phyloP scores from a whole-genome alignment of 30 jellyfish, hydroid and myxozoan genomes.

The Aurelia sp. region DNA sequence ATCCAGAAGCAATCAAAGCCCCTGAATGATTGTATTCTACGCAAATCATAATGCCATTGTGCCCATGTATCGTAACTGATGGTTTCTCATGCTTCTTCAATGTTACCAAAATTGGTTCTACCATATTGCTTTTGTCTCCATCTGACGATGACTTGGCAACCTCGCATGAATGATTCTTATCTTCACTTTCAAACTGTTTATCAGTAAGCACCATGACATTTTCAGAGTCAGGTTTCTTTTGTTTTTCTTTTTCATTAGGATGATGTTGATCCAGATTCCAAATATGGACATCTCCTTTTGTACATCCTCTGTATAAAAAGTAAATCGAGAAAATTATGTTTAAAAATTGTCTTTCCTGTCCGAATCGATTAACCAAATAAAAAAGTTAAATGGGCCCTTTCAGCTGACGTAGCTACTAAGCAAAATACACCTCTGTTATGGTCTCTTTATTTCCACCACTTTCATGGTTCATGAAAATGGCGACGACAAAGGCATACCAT shows the following conservation, averaged over 20 bases:
- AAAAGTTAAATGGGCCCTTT: too few relatives aligned
- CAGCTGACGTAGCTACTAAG: too few relatives aligned
- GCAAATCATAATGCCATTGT: conserved; percentile 58
- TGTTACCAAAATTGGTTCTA: conserved; percentile 4
- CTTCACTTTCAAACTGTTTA: conserved; percentile 11
- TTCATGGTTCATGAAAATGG: too few relatives aligned
- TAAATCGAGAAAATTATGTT: neutral
- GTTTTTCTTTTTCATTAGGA: conserved; percentile 25
- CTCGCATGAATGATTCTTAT: too few relatives aligned
- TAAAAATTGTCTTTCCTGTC: too few relatives aligned
- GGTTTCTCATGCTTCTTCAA: conserved; percentile 53
- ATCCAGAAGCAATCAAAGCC: conserved; percentile 75
- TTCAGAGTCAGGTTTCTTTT: neutral
- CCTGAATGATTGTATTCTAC: conserved; percentile 64
- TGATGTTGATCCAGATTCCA: conserved; percentile 61
- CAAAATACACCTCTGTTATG: too few relatives aligned
- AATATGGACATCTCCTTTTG: conserved; percentile 72
- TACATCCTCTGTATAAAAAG: conserved; percentile 73
- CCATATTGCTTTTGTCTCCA: neutral
- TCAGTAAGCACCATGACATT: neutral
- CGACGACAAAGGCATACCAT: too few relatives aligned
- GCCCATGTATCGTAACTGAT: conserved; percentile 27
- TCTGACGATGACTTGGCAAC: neutral
- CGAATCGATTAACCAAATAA: too few relatives aligned
- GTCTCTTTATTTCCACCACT: too few relatives aligned